A percentile compares a stretch with the other conserved stretches of the same genome.
These are phyloP conservation scores for Scaptomyza caliginosa DNA, from an alignment of 2,888 invertebrate genomes.

Conservation along the genomic window DNA sequence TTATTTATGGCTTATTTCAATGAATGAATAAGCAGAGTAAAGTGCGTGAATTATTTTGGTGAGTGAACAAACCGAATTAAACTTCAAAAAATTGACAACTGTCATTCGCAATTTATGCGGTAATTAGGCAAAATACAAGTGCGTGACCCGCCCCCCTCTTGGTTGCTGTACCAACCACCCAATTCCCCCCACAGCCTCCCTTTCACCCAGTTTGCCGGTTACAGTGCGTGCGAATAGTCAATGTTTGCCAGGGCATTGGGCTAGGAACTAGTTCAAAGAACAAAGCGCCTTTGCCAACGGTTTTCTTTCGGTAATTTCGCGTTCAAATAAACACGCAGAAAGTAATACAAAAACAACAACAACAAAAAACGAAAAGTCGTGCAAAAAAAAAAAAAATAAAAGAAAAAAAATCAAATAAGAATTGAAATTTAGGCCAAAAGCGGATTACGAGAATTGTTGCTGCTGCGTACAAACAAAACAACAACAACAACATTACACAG, in stretches of 20 bases:
- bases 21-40: background rate
- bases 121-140: conserved; percentile 42
- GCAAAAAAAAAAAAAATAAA: conserved; percentile 35
- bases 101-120: conserved; percentile 25
- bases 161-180: conserved; percentile 21
- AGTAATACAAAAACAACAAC: conserved; percentile 11
- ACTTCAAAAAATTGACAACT: conserved; percentile 1
- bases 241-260: conserved; percentile 30
- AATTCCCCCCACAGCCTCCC: background rate
- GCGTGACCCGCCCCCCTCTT: conserved; percentile 13
- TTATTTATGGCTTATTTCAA: background rate
- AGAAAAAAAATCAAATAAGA: conserved; percentile 58
- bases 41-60: background rate
- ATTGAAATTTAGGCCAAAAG: conserved; percentile 78
- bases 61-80: conserved; percentile 4
- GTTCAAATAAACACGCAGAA: conserved; percentile 60
- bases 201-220: conserved; percentile 26
- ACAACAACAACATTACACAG: conserved; percentile 1
- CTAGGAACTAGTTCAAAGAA: background rate
- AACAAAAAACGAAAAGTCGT: conserved; percentile 29
- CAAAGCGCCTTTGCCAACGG: conserved; percentile 11
- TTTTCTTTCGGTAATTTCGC: conserved; percentile 46
- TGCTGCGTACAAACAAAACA: conserved; percentile 20
- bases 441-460: conserved; percentile 73
- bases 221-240: conserved; percentile 51